Conservation (phyloP, 2,888 invertebrate genomes). For the Drosophila robusta region DNA sequence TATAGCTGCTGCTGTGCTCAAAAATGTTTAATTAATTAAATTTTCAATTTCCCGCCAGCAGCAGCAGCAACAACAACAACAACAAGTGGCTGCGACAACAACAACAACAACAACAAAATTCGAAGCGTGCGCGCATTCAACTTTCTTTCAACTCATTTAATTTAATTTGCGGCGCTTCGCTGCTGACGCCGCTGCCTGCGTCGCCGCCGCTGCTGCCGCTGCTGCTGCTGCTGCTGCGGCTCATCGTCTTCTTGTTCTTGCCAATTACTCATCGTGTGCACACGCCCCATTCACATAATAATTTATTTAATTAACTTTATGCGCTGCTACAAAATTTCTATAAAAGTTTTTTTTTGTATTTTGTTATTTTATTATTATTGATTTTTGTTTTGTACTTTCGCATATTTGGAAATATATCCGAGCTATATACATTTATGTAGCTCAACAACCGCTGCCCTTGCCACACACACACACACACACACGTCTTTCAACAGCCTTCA, state of each 20-base stretch:
- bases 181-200: conserved; percentile 32
- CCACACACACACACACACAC: conserved; percentile 17
- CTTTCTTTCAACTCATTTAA: conserved; percentile 82
- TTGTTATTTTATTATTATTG: conserved; percentile 15
- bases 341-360: conserved; percentile 51
- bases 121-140: conserved; percentile 78
- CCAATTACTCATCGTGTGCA: conserved; percentile 80
- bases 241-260: conserved; percentile 68
- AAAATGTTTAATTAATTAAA: conserved; percentile 82
- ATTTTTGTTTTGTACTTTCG: conserved; percentile 27
- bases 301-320: conserved; percentile 81
- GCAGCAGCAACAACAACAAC: conserved; percentile 41
- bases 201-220: conserved; percentile 17
- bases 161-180: conserved; percentile 79
- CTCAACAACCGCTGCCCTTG: conserved; percentile 17
- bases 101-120: conserved; percentile 51
- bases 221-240: conserved; percentile 54
- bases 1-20: conserved; percentile 63
- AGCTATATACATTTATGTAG: conserved; percentile 23
- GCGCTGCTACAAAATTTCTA: conserved; percentile 73
- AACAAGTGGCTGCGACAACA: conserved; percentile 19
- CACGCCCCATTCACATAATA: conserved; percentile 81
- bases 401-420: conserved; percentile 45
- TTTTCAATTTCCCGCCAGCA: conserved; percentile 74
- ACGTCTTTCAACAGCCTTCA: conserved; percentile 73